Evolutionary conservation across 35 echinoderm and acorn worm species (phyloP).

Genomic region (Patiria miniata): DNA sequence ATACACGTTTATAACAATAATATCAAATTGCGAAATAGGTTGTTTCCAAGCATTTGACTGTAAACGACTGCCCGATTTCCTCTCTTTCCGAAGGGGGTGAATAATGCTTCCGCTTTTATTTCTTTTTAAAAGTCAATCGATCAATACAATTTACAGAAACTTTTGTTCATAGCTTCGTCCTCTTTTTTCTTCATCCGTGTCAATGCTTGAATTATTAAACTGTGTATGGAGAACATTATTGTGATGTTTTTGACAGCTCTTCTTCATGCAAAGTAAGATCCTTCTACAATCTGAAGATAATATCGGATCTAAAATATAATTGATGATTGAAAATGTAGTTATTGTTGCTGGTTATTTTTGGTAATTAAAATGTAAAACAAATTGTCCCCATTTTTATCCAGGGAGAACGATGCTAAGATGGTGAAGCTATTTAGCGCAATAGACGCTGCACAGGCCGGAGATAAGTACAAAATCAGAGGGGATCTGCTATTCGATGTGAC

Average conservation of each 20-base stretch:
- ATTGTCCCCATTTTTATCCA: neutral
- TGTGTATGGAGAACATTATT: neutral
- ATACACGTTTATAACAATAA: no score
- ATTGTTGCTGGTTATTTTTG: no score
- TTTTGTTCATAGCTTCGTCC: neutral
- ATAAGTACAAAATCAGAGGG: constrained; percentile 45
- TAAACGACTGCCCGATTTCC: neutral
- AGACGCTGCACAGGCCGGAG: constrained; percentile 53
- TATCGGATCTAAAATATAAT: no score
- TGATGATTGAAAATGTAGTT: no score
- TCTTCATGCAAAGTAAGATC: no score
- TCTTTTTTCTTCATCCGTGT: neutral
- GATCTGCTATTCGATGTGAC: constrained; percentile 57
- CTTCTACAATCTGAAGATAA: no score
- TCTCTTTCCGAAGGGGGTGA: neutral
- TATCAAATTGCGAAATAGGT: no score
- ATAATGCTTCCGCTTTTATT: neutral
- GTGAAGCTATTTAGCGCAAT: constrained; percentile 46
- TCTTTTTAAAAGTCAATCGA: neutral
- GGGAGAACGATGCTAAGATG: constrained; percentile 59
- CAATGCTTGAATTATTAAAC: neutral
- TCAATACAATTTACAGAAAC: neutral
- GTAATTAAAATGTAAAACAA: no score
- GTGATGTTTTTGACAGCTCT: no score
- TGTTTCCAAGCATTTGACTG: neutral